A percentile compares a stretch with the other conserved stretches of the same genome.
Conservation (phyloP, 2,888 invertebrate genomes). For the Troilus luridus region DNA sequence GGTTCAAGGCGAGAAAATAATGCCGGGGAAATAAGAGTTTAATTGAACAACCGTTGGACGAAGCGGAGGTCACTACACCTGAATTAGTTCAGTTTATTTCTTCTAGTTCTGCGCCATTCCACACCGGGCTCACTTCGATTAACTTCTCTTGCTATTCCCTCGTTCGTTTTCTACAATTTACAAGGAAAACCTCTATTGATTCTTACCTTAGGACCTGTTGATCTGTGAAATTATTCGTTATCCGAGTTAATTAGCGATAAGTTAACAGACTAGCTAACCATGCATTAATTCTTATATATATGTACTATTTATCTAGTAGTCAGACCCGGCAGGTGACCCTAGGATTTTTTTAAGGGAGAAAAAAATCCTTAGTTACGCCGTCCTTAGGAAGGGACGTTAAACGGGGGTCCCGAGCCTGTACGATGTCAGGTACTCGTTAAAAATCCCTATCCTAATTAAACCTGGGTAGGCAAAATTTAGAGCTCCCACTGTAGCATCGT, state of each 20-base stretch:
- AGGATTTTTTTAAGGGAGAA: too few species aligned
- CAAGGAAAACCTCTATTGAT: neutral
- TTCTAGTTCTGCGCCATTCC: neutral
- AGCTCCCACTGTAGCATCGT: too few species aligned
- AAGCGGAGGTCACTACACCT: neutral
- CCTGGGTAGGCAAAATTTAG: too few species aligned
- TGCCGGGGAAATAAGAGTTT: neutral
- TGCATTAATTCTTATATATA: too few species aligned
- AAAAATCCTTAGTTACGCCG: too few species aligned
- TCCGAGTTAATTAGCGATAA: neutral
- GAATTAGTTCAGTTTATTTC: neutral
- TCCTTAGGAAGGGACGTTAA: too few species aligned
- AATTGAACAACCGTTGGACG: neutral
- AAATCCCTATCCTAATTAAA: too few species aligned
- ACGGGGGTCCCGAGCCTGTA: too few species aligned
- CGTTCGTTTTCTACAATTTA: conserved; percentile 1
- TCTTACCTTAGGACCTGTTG: neutral
- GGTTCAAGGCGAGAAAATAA: neutral
- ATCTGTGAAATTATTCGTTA: neutral
- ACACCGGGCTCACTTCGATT: neutral
- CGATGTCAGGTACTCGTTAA: too few species aligned
- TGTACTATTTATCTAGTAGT: too few species aligned
- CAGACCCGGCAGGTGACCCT: too few species aligned
- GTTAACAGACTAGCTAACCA: too few species aligned
- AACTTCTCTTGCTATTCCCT: neutral